These are phyloP conservation scores for Corydoras maculifer DNA, from an alignment of 2,113 vertebrate genomes.

Conservation along the genomic window DNA sequence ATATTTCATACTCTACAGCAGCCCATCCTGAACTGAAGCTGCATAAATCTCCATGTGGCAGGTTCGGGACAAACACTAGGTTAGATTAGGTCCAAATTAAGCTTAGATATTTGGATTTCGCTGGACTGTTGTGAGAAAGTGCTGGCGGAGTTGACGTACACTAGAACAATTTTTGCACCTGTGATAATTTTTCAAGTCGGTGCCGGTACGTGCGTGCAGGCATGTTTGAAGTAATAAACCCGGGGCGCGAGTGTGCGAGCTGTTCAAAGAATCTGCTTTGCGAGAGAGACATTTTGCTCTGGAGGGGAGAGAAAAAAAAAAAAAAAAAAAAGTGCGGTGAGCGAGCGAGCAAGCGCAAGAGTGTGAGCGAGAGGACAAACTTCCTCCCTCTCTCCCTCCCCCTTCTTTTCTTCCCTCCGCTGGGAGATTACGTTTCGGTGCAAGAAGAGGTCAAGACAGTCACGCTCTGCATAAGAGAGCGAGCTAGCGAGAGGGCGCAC, in stretches of 20 bases:
- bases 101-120: background rate
- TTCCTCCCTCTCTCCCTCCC: constrained; percentile 46
- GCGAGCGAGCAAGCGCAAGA: constrained; percentile 10
- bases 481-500: constrained; percentile 7
- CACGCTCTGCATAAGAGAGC: constrained; percentile 15
- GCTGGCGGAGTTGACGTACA: too few species aligned
- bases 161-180: constrained; percentile 9
- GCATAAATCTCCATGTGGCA: too few species aligned
- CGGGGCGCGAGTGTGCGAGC: constrained; percentile 25
- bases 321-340: background rate
- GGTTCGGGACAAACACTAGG: too few species aligned
- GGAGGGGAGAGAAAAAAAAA: background rate
- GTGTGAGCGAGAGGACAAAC: constrained; percentile 44
- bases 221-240: constrained; percentile 21
- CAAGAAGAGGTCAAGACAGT: constrained; percentile 45
- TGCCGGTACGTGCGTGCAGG: constrained; percentile 13
- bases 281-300: constrained; percentile 30
- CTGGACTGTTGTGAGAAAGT: background rate
- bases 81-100: too few species aligned
- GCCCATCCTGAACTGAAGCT: too few species aligned
- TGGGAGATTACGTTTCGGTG: constrained; percentile 40
- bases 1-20: too few species aligned
- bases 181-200: constrained; percentile 17
- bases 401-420: constrained; percentile 22
- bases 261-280: constrained; percentile 46